Evolutionary conservation across 2,113 vertebrate genomes (phyloP).

Genomic region (Hyperopisus bebe): DNA sequence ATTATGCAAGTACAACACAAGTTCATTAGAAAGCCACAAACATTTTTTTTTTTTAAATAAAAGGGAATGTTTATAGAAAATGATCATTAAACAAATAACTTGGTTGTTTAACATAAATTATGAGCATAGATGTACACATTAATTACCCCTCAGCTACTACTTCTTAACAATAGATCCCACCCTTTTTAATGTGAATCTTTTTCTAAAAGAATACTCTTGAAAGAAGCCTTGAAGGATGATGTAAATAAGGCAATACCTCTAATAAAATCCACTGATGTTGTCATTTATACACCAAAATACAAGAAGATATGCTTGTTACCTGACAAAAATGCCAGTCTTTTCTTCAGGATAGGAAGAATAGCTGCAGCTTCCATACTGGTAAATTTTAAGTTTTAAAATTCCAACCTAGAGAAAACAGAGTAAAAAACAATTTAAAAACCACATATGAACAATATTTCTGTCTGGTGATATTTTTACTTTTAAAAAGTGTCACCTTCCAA

Average conservation of each 20-base stretch:
- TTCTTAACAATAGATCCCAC: not conserved
- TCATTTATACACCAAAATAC: not conserved
- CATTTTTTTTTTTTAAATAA: not conserved
- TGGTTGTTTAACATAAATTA: not conserved
- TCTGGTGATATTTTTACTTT: not conserved
- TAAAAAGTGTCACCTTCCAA: not conserved
- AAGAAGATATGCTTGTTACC: conserved; percentile 56
- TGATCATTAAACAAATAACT: not conserved
- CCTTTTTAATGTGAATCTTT: not conserved
- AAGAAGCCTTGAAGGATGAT: not conserved
- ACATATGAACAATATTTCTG: not conserved
- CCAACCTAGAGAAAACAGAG: conserved; percentile 4
- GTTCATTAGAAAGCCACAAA: not conserved
- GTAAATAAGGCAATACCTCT: not conserved
- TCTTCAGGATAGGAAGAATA: conserved; percentile 89
- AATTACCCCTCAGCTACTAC: not conserved
- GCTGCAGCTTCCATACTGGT: conserved; percentile 79
- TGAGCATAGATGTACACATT: not conserved
- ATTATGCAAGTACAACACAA: not conserved
- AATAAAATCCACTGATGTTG: not conserved
- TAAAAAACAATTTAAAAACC: not conserved
- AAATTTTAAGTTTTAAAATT: conserved; percentile 10
- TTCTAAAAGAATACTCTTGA: not conserved
- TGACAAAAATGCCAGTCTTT: conserved; percentile 94
- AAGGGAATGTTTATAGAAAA: not conserved